phyloP scores from a whole-genome alignment of 2,888 invertebrate species.

The Drosophila colorata region DNA sequence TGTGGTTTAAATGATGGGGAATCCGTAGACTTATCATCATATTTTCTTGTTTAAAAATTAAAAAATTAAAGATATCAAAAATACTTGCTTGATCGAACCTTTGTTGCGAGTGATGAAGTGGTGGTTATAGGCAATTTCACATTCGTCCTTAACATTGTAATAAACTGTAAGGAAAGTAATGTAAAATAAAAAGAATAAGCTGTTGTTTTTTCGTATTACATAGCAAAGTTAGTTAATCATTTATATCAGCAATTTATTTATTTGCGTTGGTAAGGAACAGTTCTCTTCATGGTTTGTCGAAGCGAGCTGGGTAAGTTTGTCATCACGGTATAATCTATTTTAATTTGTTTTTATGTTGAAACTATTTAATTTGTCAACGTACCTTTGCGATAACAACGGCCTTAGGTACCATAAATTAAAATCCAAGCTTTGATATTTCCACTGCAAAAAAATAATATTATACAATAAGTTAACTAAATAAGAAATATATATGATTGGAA shows the following conservation, averaged over 20 bases:
- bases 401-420: neutral
- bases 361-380: no score
- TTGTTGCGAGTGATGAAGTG: neutral
- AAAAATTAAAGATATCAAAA: no score
- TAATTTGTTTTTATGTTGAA: no score
- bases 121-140: no score
- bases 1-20: conserved; percentile 34
- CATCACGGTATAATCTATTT: conserved; percentile 32
- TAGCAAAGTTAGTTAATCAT: neutral
- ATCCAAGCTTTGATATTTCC: no score
- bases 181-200: neutral
- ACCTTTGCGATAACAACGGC: no score
- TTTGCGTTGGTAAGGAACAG: conserved; percentile 60
- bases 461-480: no score
- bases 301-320: conserved; percentile 76
- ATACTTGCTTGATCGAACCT: neutral
- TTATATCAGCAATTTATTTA: conserved; percentile 15
- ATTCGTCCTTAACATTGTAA: no score
- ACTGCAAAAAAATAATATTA: no score
- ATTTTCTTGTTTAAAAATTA: neutral
- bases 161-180: neutral
- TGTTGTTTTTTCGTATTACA: no score
- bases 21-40: conserved; percentile 35
- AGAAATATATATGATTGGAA: neutral
- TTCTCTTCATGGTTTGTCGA: conserved; percentile 74